Conservation (phyloP, 2,113 vertebrate genomes). For the Mus spicilegus region DNA sequence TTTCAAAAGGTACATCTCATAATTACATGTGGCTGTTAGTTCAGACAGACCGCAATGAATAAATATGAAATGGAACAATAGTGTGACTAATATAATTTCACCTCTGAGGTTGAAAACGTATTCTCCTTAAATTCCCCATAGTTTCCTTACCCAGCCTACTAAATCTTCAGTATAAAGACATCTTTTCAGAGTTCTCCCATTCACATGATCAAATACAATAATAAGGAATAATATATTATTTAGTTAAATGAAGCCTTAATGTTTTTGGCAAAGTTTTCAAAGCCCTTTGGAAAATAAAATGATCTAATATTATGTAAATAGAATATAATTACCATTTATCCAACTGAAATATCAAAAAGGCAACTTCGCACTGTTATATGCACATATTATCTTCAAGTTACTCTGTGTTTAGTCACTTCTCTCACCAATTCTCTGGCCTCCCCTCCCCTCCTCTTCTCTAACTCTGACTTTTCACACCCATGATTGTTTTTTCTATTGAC, state of each 20-base stretch:
- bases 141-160: neutral
- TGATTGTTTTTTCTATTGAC: too few species aligned
- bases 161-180: neutral
- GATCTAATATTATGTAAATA: neutral
- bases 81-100: neutral
- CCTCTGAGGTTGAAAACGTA: neutral
- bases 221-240: rapidly evolving
- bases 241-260: neutral
- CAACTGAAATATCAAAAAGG: neutral
- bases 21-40: neutral
- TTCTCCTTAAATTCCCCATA: neutral
- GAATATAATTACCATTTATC: neutral
- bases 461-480: neutral
- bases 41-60: neutral
- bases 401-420: rapidly evolving
- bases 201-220: neutral
- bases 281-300: neutral
- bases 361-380: neutral
- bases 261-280: neutral
- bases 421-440: neutral
- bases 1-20: neutral
- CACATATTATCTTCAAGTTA: neutral
- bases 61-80: neutral
- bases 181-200: neutral
- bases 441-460: neutral